Base-by-base conservation (phyloP, 2,888 invertebrate species). In the Trissolcus brochymenae region DNA sequence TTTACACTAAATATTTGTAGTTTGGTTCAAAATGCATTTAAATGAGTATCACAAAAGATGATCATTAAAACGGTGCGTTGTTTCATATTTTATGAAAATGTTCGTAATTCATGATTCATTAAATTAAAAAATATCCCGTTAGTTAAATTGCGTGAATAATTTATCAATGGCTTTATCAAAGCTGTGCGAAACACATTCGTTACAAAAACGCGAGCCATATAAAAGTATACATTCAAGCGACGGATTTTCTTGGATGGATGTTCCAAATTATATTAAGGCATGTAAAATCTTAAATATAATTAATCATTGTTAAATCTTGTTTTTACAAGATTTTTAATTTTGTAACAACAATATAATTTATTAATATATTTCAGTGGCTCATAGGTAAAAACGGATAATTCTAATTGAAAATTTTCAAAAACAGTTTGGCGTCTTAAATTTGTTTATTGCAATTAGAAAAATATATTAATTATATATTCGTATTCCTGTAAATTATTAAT, bases 231-330 rank as follows among this genome's bases (percentile, higher is more conserved):
- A 13, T 16, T 17, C 11, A 51, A 51, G 17, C 16, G 51, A 51
- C 19, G 19, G 51, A 51, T 17, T 51, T 51, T 11, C 17, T 51
- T 51, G 51, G 51, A 51, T 51, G 51, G 51, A 51, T 21, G 19
- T 16, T 46, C 16, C 46, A 46, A 46, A 46, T 14, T 16, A 6
- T 16, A 1, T 46, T 14, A 46, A 46, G 16, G 46, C 46, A 14
- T 46, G 4, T 16, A 16, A 6, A 14, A 46, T n/a, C 46, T 46
- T 46, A 46, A 46, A 46, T 16, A 46, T 6, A 16, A 46, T 46
- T 7, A 35, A 35, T 14, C 3, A 46, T 16, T 46, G 1, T 16
- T 35, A 4, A 43, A 43, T 43, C 1, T 43, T 43, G 0, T 13
- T n/a, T 4, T 43, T 13, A 43, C 43, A 43, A n/a, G 43, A 43